Percentiles rank a stretch among this genome's conserved stretches.
phyloP scores from a whole-genome alignment of 2,113 vertebrate genomes.

The Rhabdornis inornatus region DNA sequence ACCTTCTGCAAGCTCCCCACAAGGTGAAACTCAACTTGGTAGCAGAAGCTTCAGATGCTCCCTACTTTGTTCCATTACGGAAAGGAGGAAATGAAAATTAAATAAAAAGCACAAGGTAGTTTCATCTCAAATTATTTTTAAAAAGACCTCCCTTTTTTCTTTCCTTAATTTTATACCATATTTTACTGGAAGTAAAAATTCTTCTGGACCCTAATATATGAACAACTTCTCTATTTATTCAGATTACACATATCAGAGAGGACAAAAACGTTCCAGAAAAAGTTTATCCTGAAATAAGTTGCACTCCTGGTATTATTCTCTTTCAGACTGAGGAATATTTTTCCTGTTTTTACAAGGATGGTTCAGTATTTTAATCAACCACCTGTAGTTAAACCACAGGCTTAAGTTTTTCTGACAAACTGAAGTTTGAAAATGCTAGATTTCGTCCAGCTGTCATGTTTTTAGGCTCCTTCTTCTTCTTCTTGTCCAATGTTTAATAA shows the following conservation, averaged over 20 bases:
- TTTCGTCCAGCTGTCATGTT: not conserved
- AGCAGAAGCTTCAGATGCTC: not conserved
- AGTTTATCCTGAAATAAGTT: not conserved
- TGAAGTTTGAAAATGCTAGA: not conserved
- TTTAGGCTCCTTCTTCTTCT: not conserved
- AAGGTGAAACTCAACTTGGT: not conserved
- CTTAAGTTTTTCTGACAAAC: not conserved
- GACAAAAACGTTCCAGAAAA: not conserved
- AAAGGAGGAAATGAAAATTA: not conserved
- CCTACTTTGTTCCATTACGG: not conserved
- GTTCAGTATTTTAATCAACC: not conserved
- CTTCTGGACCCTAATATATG: not conserved
- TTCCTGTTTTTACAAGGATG: not conserved
- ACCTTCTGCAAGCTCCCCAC: not conserved
- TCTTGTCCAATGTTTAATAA: not conserved
- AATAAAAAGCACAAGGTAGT: not conserved
- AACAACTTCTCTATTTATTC: not conserved
- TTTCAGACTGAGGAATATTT: not conserved
- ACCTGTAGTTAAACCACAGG: not conserved
- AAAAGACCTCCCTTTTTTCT: not conserved
- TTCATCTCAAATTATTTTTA: not conserved
- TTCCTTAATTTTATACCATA: not conserved
- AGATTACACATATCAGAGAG: not conserved
- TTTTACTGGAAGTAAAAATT: not conserved
- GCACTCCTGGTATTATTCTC: not conserved